Conservation (phyloP, 2,797 vertebrate genomes). For the Propithecus deckenii region DNA sequence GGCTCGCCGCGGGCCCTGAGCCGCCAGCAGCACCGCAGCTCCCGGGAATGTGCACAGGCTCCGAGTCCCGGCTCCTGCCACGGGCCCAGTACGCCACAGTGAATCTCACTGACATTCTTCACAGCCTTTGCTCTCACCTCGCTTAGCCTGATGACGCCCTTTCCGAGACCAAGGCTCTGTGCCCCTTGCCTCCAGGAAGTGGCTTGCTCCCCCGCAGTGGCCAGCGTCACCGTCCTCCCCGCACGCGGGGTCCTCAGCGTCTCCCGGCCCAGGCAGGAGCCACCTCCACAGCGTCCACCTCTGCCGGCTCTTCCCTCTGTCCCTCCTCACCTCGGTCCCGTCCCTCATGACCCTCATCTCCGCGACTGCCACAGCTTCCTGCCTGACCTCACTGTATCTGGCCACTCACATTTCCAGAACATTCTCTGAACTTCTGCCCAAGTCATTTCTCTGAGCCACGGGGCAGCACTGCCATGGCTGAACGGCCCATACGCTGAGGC, state of each 20-base stretch:
- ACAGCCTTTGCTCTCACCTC: not conserved
- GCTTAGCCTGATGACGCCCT: not conserved
- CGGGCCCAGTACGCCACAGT: no score
- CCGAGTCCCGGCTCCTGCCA: not conserved
- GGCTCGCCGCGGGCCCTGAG: no score
- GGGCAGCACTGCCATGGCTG: no score
- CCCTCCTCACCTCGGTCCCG: not conserved
- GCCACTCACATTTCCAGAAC: not conserved
- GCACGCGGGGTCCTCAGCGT: fast-evolving
- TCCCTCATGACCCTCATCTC: not conserved
- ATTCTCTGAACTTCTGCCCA: not conserved
- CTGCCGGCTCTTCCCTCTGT: not conserved
- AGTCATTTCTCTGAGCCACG: not conserved
- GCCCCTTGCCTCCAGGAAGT: not conserved
- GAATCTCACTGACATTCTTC: not conserved
- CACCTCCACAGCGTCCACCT: not conserved
- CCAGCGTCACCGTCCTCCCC: no score
- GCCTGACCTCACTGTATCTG: not conserved
- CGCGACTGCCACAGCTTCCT: not conserved
- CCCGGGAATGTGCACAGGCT: not conserved
- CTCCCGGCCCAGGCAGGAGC: not conserved
- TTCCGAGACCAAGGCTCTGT: not conserved
- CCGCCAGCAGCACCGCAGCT: not conserved
- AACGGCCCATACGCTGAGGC: not conserved
- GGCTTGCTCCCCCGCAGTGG: not conserved